phyloP scores from a whole-genome alignment of 2,113 vertebrate genomes.

The Lepus europaeus region DNA sequence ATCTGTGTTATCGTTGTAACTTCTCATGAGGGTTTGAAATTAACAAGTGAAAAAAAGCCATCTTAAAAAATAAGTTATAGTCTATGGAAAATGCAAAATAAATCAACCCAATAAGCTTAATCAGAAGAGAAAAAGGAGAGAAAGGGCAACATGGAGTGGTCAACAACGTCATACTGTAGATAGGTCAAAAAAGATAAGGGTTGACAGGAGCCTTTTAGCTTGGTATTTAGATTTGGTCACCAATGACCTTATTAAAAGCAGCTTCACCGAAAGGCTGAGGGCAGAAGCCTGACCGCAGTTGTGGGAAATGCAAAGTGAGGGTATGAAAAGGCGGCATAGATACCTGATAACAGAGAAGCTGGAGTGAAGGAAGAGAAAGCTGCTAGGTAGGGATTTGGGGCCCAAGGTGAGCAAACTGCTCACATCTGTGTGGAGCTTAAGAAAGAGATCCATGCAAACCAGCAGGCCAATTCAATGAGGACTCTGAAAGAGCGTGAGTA shows the following conservation, averaged over 20 bases:
- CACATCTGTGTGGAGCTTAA: not conserved
- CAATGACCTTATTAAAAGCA: conserved; percentile 73
- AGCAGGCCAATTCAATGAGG: not conserved
- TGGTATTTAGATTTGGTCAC: conserved; percentile 67
- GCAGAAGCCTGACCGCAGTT: not conserved
- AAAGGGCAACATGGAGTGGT: conserved; percentile 45
- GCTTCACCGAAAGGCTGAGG: conserved; percentile 43
- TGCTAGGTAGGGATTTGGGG: not conserved
- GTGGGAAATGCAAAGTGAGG: conserved; percentile 7
- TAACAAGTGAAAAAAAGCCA: not conserved
- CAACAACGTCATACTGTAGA: not conserved
- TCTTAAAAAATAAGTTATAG: not conserved
- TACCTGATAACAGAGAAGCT: not conserved
- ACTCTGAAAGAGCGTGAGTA: not conserved
- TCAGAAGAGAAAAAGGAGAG: conserved; percentile 37
- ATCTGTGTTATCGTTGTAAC: conserved; percentile 11
- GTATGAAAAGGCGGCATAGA: not conserved
- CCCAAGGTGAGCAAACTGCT: not conserved
- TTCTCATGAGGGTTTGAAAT: not conserved
- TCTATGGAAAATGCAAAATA: conserved; percentile 41
- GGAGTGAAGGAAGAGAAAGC: not conserved
- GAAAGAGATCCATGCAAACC: not conserved
- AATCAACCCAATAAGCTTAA: conserved; percentile 29
- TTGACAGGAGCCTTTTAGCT: conserved; percentile 52
- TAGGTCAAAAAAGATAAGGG: conserved; percentile 30